A percentile compares a stretch with the other conserved stretches of the same genome.
These are phyloP conservation scores for Barypeithes pellucidus DNA, from an alignment of 2,888 invertebrate species.

Conservation along the genomic window DNA sequence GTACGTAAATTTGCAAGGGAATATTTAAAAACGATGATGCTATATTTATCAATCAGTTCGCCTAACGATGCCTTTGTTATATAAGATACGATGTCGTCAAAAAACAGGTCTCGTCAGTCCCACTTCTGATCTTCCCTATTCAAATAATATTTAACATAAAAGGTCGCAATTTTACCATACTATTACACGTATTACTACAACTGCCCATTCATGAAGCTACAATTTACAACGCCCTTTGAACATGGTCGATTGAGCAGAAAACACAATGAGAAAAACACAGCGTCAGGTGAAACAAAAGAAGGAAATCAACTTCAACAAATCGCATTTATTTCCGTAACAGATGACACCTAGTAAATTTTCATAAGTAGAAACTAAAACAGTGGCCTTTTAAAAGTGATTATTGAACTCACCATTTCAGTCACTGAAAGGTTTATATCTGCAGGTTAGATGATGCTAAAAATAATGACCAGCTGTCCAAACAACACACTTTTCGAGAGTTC, in stretches of 20 bases:
- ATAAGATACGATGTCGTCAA: too few species aligned
- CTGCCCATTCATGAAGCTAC: constrained; percentile 30
- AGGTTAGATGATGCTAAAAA: constrained; percentile 13
- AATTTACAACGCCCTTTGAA: constrained; percentile 36
- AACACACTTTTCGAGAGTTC: constrained; percentile 27
- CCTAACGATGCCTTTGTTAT: too few species aligned
- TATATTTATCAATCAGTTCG: too few species aligned
- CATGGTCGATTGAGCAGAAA: constrained; percentile 10
- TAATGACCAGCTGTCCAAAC: constrained; percentile 24
- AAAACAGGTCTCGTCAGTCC: not conserved
- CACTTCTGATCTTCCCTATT: not conserved
- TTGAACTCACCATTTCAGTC: constrained; percentile 27
- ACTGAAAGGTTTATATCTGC: constrained; percentile 13
- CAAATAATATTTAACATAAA: not conserved
- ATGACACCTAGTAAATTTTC: not conserved
- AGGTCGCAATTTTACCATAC: not conserved
- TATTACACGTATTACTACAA: constrained; percentile 26
- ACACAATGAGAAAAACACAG: not conserved
- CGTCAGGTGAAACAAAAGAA: constrained; percentile 1
- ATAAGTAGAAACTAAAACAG: too few species aligned
- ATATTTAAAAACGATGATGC: too few species aligned
- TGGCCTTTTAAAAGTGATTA: not conserved
- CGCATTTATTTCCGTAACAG: not conserved
- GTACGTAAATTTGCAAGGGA: too few species aligned
- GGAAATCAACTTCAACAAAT: not conserved